Base-by-base conservation (phyloP, 2,888 invertebrate species). In the Sphinx pinastri region DNA sequence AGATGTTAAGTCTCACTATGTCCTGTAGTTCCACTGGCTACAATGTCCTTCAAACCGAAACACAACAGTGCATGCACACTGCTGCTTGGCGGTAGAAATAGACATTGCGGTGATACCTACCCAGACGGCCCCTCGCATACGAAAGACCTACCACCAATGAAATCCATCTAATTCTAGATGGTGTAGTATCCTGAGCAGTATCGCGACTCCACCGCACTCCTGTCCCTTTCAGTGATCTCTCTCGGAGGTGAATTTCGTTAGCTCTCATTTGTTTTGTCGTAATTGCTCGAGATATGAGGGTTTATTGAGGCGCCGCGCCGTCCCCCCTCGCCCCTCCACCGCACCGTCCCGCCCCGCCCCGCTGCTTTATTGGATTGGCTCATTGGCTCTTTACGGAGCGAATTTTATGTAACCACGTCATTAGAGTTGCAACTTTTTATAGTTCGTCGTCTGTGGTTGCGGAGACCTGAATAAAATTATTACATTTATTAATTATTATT, bases 211-310 rank as follows among this genome's bases (percentile, higher is more conserved):
- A 84, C 49, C 0, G 8, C 68, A 49, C 54, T 72, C 12, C 16
- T 79, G 72, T 77, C 76, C 84, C 79, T 68, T 73, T 73, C 77
- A 75, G 77, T 77, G 82, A 84, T 86, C 85, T 85, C 89, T 84
- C 84, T 85, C 84, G 83, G 88, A 89, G 91, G 91, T 90, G 92
- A 90, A 91, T 91, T 89, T 91, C 90, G 92, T 92, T 92, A 92
- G 87, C 87, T 89, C 90, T 90, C 91, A 92, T 92, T 92, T 92
- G 92, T 92, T 92, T 91, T 88, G 90, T 77, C 84, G 91, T 92
- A 92, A 92, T 92, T 91, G 91, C 90, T 87, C 84, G 88, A 90
- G 91, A 91, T 91, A 91, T 89, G 89, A 87, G 89, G 83, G 86
- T 84, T 84, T 84, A 85, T 87, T 84, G 85, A 81, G 77, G 77